phyloP scores from a whole-genome alignment of 2,888 invertebrate species.

The Aromia moschata region DNA sequence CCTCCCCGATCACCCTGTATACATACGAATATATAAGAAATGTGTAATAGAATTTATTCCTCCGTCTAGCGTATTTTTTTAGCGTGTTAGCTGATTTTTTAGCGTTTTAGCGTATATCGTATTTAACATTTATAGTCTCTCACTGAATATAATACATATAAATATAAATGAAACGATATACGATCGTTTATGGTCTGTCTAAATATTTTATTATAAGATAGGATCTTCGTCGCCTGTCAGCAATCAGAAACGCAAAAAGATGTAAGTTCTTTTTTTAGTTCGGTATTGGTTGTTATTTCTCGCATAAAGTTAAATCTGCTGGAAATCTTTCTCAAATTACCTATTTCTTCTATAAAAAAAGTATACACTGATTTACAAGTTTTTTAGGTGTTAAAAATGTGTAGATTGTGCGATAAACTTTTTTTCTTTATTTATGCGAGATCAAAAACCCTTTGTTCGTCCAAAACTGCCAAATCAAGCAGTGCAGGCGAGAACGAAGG shows the following conservation, averaged over 20 bases:
- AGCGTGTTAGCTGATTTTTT: too few species aligned
- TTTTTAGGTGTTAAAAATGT: constrained; percentile 20
- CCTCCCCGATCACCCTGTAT: too few species aligned
- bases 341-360: constrained; percentile 10
- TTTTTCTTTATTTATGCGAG: constrained; percentile 20
- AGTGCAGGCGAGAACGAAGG: constrained; percentile 9
- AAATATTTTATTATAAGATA: constrained; percentile 6
- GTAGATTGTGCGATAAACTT: constrained; percentile 21
- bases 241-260: constrained; percentile 8
- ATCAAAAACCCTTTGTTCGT: constrained; percentile 16
- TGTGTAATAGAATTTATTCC: too few species aligned
- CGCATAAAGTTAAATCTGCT: constrained; percentile 19
- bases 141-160: too few species aligned
- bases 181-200: background rate
- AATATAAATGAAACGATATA: too few species aligned
- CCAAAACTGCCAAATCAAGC: constrained; percentile 12
- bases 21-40: too few species aligned
- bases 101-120: too few species aligned
- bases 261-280: constrained; percentile 12
- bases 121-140: too few species aligned
- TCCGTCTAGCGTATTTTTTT: too few species aligned
- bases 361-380: constrained; percentile 18
- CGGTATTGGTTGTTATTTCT: background rate
- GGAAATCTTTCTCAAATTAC: constrained; percentile 24
- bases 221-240: constrained; percentile 17